Evolutionary conservation across 2,113 vertebrate genomes (phyloP), one percentile per base, ranked within the genome.

Genomic region (Etheostoma cragini): DNA sequence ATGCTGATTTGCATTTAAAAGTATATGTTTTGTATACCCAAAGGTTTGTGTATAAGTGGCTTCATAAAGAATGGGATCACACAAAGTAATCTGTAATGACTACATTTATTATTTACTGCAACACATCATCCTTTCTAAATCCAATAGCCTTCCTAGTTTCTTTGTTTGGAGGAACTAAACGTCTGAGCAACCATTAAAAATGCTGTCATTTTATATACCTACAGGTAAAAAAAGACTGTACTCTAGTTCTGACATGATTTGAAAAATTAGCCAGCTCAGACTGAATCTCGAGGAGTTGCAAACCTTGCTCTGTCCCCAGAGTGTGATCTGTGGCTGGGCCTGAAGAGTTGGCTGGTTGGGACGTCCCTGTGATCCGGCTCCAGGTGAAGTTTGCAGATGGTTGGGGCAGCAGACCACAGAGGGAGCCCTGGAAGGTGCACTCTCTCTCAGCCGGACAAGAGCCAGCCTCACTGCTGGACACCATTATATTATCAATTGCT

Each of bases 361-460:
- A 83, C 0, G 26, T 7, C 6, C 95, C 94, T 0, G 65, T 94
- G 35, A 83, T 85, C 53, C 95, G 88, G 24, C 61, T 82, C 95
- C 95, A 96, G 83, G 22, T 75, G 67, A 90, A 94, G 62, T 82
- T 42, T 61, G 91, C 74, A 10, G 85, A 66, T 0, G 79, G 61
- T 11, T 89, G 82, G 3, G 82, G 73, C 77, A 72, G 77, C 61
- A 96, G 73, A n/a, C 94, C 94, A 17, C 95, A 96, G n/a, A 94
- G 83, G 46, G 94, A 95, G 14, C 87, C 91, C 79, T 96, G 94
- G 77, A 96, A 96, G 61, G 94, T 95, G 90, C 95, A 96, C 82
- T 95, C 95, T 42, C 90, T 91, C 82, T 96, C 95, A 42, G 94
- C 72, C 0, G 92, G 92, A 75, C 95, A 96, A 1, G 90, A 91